Percentiles rank a stretch among this genome's conserved stretches.
Evolutionary conservation across 1,140 invertebrate species (phyloP).

Genomic region (Pinna nobilis): DNA sequence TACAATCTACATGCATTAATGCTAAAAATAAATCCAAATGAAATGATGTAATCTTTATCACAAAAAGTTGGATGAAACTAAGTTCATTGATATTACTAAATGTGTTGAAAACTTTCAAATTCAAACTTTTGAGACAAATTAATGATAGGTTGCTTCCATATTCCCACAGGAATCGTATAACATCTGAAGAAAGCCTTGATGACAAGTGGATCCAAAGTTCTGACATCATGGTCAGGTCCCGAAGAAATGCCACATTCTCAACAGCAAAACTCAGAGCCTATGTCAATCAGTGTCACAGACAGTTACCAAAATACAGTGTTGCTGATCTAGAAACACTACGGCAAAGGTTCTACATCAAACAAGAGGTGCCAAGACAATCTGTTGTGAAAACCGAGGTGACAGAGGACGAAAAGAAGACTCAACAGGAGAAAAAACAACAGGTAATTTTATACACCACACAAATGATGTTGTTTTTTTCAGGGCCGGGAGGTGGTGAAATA

Average conservation of each 20-base stretch:
- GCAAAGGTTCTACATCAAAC: conserved; percentile 1
- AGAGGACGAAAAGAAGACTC: too few species aligned
- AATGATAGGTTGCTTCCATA: conserved; percentile 51
- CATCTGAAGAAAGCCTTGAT: conserved; percentile 94
- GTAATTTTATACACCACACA: too few species aligned
- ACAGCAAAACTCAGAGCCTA: conserved; percentile 68
- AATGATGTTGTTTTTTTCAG: too few species aligned
- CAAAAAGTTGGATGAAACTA: neutral
- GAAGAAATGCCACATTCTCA: conserved; percentile 83
- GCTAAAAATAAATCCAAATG: neutral
- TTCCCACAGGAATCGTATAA: conserved; percentile 89
- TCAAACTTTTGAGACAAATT: neutral
- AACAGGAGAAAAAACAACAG: too few species aligned
- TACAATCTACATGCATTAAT: neutral
- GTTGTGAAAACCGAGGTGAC: neutral
- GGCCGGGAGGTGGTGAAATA: too few species aligned
- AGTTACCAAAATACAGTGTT: neutral
- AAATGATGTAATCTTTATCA: neutral
- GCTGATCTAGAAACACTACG: neutral
- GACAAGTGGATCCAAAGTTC: conserved; percentile 94
- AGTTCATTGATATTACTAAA: neutral
- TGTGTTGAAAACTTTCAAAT: neutral
- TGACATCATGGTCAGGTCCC: conserved; percentile 94
- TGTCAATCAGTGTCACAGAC: conserved; percentile 10
- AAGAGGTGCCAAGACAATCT: neutral